A percentile compares a stretch with the other conserved stretches of the same genome.
phyloP scores from a whole-genome alignment of 2,113 vertebrate genomes.

The Trematocara zebra region DNA sequence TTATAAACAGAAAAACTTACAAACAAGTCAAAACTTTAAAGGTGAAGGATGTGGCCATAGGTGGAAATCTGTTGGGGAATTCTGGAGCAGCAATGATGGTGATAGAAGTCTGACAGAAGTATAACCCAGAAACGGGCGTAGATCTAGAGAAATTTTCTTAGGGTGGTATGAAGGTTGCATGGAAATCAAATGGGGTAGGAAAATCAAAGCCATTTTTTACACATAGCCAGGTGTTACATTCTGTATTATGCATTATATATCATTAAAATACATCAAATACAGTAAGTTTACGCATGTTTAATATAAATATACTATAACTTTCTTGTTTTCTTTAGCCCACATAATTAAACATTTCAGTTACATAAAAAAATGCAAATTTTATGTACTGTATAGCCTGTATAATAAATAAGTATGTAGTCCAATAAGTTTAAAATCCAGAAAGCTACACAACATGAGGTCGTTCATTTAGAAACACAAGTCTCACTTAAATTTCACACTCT shows the following conservation, averaged over 20 bases:
- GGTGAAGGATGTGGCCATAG: background rate
- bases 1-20: background rate
- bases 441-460: background rate
- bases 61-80: background rate
- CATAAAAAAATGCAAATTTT: background rate
- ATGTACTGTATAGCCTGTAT: background rate
- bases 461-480: background rate
- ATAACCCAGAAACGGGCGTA: accelerated
- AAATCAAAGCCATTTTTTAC: background rate
- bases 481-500: background rate
- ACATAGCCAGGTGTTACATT: background rate
- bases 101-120: background rate
- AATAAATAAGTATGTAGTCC: background rate
- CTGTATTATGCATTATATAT: background rate
- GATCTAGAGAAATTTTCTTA: background rate
- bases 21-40: background rate
- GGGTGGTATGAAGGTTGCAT: background rate
- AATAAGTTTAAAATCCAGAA: background rate
- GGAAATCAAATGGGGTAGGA: background rate
- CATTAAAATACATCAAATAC: background rate
- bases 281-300: background rate
- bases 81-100: background rate
- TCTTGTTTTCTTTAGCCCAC: background rate
- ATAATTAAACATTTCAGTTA: background rate
- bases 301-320: background rate